Base-by-base conservation (phyloP, 1,140 invertebrate species). In the Pentalonia nigronervosa region DNA sequence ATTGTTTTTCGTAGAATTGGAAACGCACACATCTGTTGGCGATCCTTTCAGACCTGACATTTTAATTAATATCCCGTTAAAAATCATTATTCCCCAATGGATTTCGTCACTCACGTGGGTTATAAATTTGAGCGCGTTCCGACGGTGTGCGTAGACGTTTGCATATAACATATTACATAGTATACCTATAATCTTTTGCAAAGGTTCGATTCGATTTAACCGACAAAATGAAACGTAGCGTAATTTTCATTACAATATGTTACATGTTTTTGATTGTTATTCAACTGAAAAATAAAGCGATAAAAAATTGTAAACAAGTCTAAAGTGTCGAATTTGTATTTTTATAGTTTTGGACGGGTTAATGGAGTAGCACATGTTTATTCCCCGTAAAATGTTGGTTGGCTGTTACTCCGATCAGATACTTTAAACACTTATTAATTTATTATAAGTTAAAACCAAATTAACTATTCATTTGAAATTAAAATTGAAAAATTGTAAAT, bases 51-150 rank as follows among this genome's bases (percentile, higher is more conserved):
- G 30, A n/a, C 3, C 4, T 76, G n/a, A n/a, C 60, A 76, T 76
- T 76, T 76, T 76, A 76, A 76, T 76, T 76, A 76, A 76, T 76
- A 76, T 76, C 60, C 30, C 60, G 30, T 67, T 76, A n/a, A 76
- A 76, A n/a, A 76, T n/a, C 30, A 76, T 76, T 76, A n/a, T 76
- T 76, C 60, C 60, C 60, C 60, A 76, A 14, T 76, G 60, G n/a
- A 76, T 76, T n/a, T 76, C 60, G 30, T 76, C n/a, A 76, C 30
- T 76, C 30, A 20, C 60, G n/a, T n/a, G 14, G 30, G 60, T 76
- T 76, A 76, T 76, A 76, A 76, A 76, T 76, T 34, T 76, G 4
- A n/a, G 14, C 3, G 8, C n/a, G 4, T 76, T 76, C 17, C 60
- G 14, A 76, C 60, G 14, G 60, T 6, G 1, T 67, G n/a, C 60